A percentile compares a stretch with the other conserved stretches of the same genome.
These are phyloP conservation scores for Ferdinandea cuprea DNA, from an alignment of 2,888 invertebrate species.

Conservation along the genomic window DNA sequence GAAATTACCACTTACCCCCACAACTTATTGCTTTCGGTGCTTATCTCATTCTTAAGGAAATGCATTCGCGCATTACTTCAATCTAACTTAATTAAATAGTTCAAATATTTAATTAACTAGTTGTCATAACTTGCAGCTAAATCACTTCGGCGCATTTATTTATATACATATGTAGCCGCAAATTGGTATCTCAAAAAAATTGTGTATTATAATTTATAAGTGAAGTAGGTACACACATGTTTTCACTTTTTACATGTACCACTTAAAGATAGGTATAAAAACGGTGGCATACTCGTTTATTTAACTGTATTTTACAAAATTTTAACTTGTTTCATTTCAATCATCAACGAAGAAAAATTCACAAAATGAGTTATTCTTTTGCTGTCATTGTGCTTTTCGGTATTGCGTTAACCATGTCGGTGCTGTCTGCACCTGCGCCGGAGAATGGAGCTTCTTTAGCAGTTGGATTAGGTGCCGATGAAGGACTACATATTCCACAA, in stretches of 20 bases:
- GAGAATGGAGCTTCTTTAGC: background rate
- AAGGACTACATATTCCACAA: background rate
- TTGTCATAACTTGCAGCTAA: background rate
- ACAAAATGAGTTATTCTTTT: background rate
- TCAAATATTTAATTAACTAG: background rate
- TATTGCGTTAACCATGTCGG: background rate
- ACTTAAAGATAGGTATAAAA: background rate
- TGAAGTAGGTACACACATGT: no score
- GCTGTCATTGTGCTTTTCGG: background rate
- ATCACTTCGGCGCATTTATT: background rate
- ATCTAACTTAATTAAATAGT: background rate
- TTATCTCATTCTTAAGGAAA: background rate
- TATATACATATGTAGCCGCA: no score
- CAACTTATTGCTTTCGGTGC: background rate
- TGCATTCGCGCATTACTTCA: background rate
- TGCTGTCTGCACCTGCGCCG: background rate
- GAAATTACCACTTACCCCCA: no score
- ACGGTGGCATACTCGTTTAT: background rate
- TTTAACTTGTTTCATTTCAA: no score
- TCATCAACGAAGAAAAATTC: no score
- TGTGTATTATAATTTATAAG: no score
- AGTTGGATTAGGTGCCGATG: background rate
- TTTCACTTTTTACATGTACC: background rate
- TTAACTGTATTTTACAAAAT: background rate
- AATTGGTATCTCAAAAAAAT: no score